Percentiles rank a stretch among this genome's conserved stretches.
phyloP scores from a whole-genome alignment of 2,797 vertebrate species.

The Apodemus agrarius region DNA sequence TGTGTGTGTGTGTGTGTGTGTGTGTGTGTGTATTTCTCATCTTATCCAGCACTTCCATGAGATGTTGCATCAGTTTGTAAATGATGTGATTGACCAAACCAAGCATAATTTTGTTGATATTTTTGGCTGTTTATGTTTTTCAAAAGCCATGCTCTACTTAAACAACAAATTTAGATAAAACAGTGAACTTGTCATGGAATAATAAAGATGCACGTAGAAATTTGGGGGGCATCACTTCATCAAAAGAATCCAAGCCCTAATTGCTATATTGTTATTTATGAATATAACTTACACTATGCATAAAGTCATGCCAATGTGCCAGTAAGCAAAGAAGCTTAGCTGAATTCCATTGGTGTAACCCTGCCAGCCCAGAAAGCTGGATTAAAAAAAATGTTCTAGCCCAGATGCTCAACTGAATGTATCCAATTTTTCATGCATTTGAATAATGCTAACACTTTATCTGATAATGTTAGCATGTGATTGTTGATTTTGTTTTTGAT shows the following conservation, averaged over 20 bases:
- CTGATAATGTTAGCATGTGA: background rate
- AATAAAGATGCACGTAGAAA: slow-evolving; percentile 19
- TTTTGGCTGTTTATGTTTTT: slow-evolving; percentile 55
- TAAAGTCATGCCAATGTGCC: background rate
- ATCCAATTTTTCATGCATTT: background rate
- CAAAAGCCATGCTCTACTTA: slow-evolving; percentile 60
- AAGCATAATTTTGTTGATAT: slow-evolving; percentile 45
- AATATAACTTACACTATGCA: slow-evolving; percentile 44
- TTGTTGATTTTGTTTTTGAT: background rate
- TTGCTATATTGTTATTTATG: background rate
- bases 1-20: background rate
- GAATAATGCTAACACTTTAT: background rate
- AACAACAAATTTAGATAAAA: slow-evolving; percentile 65
- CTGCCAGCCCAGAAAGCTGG: background rate
- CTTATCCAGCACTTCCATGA: background rate
- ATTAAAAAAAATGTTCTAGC: slow-evolving; percentile 34
- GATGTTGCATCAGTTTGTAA: slow-evolving; percentile 26
- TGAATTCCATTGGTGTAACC: background rate
- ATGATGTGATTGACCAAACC: slow-evolving; percentile 27
- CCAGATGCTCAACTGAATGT: background rate
- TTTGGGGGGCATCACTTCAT: slow-evolving; percentile 14
- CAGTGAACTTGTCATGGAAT: slow-evolving; percentile 36
- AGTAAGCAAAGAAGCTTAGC: slow-evolving; percentile 10
- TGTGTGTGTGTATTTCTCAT: background rate
- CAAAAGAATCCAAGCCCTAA: slow-evolving; percentile 51